These are phyloP conservation scores for Leptinotarsa haldemani DNA, from an alignment of 2,888 invertebrate species.

Conservation along the genomic window DNA sequence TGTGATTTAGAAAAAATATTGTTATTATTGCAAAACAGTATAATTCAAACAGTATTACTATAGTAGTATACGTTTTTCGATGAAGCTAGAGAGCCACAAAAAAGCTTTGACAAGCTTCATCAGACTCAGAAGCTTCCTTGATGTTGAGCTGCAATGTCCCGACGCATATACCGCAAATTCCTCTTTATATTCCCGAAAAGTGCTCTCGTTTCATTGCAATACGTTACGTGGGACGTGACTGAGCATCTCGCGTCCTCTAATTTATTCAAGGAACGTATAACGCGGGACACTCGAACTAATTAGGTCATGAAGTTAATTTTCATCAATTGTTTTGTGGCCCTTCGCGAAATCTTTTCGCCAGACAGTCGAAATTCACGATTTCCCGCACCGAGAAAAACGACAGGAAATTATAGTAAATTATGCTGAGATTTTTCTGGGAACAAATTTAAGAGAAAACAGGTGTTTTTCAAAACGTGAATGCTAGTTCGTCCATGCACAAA, in stretches of 20 bases:
- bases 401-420: not conserved
- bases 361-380: not conserved
- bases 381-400: not conserved
- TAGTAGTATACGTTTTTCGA: too few species aligned
- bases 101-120: too few species aligned
- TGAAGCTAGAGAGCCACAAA: too few species aligned
- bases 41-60: too few species aligned
- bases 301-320: slow-evolving; percentile 16
- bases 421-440: not conserved
- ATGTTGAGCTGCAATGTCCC: too few species aligned
- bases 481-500: too few species aligned
- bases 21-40: too few species aligned
- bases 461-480: too few species aligned
- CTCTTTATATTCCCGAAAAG: not conserved
- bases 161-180: too few species aligned
- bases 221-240: slow-evolving; percentile 6
- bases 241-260: slow-evolving; percentile 1
- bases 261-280: slow-evolving; percentile 11
- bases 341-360: not conserved
- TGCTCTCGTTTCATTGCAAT: not conserved
- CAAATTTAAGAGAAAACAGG: too few species aligned
- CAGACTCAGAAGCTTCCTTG: too few species aligned
- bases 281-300: not conserved
- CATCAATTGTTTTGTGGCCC: slow-evolving; percentile 10
- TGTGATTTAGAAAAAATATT: too few species aligned